phyloP scores from a whole-genome alignment of 2,888 invertebrate species.

The Drosophila maculinotata region DNA sequence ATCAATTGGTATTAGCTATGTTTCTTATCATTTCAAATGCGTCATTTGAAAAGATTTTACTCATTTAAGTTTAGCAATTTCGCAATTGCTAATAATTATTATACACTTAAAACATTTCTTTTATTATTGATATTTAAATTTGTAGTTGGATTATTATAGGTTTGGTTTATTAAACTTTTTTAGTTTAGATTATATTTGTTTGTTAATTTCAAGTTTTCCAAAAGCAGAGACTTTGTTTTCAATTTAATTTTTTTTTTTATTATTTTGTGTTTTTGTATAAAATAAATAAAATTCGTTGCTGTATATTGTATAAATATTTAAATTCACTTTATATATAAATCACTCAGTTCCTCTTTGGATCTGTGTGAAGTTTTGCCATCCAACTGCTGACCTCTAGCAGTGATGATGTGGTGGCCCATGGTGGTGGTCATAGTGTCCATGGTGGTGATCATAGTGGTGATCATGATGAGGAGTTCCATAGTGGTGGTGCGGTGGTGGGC shows the following conservation, averaged over 20 bases:
- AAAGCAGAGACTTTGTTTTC: neutral
- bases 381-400: constrained; percentile 37
- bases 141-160: too few relatives aligned
- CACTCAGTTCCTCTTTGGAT: neutral
- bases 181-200: neutral
- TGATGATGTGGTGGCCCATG: constrained; percentile 46
- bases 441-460: constrained; percentile 28
- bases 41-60: neutral
- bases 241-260: neutral
- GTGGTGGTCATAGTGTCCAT: constrained; percentile 32
- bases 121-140: too few relatives aligned
- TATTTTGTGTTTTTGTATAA: constrained; percentile 11
- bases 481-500: constrained; percentile 35
- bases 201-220: neutral
- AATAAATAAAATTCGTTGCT: constrained; percentile 59
- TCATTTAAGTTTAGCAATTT: neutral
- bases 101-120: neutral
- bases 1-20: neutral
- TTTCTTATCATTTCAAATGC: constrained; percentile 5
- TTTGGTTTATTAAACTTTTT: neutral
- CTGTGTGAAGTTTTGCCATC: neutral
- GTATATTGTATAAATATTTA: constrained; percentile 5
- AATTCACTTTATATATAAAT: constrained; percentile 25
- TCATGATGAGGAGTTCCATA: constrained; percentile 33
- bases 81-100: neutral